A percentile compares a stretch with the other conserved stretches of the same genome.
These are phyloP conservation scores for Drosophila sp. DNA, from an alignment of 1,140 invertebrate species.

Conservation along the genomic window DNA sequence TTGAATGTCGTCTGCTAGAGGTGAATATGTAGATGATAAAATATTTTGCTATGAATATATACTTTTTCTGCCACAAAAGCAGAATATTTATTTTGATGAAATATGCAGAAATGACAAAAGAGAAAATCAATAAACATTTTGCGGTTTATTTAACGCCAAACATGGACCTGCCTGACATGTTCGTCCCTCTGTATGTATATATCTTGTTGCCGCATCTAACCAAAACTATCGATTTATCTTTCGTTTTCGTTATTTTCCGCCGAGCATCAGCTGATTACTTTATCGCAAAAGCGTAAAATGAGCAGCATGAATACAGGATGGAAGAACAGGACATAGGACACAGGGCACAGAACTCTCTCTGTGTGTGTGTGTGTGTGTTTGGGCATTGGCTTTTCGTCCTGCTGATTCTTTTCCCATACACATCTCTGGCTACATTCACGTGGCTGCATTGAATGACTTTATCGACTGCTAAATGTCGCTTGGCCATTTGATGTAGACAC, in stretches of 20 bases:
- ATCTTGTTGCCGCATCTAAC: slow-evolving; percentile 8
- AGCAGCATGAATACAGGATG: slow-evolving; percentile 29
- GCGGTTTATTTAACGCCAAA: slow-evolving; percentile 34
- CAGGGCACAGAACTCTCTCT: neutral
- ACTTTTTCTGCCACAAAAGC: slow-evolving; percentile 11
- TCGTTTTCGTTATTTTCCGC: slow-evolving; percentile 40
- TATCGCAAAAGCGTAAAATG: slow-evolving; percentile 79
- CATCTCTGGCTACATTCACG: slow-evolving; percentile 55
- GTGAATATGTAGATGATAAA: slow-evolving; percentile 36
- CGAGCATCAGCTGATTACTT: slow-evolving; percentile 79
- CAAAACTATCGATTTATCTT: slow-evolving; percentile 56
- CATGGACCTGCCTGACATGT: slow-evolving; percentile 30
- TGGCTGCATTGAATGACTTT: slow-evolving; percentile 76
- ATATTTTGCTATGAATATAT: slow-evolving; percentile 36
- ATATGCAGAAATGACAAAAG: slow-evolving; percentile 47
- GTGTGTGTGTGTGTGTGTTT: no score
- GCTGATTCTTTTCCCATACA: slow-evolving; percentile 19
- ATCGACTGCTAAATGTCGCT: slow-evolving; percentile 80
- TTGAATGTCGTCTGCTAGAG: slow-evolving; percentile 32
- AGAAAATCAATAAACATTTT: slow-evolving; percentile 68
- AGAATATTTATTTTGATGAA: slow-evolving; percentile 56
- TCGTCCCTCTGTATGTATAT: neutral
- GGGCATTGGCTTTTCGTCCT: neutral
- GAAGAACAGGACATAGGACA: neutral
- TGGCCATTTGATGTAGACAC: slow-evolving; percentile 78